phyloP scores from a whole-genome alignment of 2,797 vertebrate genomes.

The Hozukius guyotensis region DNA sequence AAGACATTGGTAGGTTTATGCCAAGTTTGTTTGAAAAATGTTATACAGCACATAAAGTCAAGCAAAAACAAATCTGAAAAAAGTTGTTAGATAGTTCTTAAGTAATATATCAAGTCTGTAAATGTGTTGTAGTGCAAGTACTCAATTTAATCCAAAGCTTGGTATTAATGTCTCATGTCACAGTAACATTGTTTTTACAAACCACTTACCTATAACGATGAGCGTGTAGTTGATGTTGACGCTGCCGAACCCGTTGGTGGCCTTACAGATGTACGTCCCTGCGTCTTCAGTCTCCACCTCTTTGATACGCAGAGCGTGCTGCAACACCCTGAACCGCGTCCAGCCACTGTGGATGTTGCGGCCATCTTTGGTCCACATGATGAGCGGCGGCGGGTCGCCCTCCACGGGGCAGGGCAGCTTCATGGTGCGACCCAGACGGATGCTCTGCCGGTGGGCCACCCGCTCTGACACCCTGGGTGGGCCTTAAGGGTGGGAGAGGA shows the following conservation, averaged over 20 bases:
- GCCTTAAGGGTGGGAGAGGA: constrained; percentile 74
- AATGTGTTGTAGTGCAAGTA: background rate
- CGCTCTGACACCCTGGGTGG: constrained; percentile 92
- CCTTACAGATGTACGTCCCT: constrained; percentile 95
- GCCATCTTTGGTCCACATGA: constrained; percentile 87
- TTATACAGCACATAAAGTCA: too few species aligned
- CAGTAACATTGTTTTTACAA: background rate
- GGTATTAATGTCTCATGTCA: background rate
- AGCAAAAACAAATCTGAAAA: background rate
- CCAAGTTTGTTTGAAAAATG: background rate
- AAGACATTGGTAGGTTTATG: accelerated
- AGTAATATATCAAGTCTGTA: background rate
- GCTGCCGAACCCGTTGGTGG: constrained; percentile 97
- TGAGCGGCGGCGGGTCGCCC: constrained; percentile 84
- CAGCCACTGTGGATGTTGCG: constrained; percentile 94
- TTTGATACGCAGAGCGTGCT: constrained; percentile 92
- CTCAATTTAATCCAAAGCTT: background rate
- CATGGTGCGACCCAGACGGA: constrained; percentile 83
- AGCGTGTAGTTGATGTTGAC: constrained; percentile 97
- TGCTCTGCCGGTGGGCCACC: constrained; percentile 89
- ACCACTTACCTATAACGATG: constrained; percentile 91
- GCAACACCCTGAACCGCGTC: constrained; percentile 91
- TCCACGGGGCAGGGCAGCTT: constrained; percentile 85
- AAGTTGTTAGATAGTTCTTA: background rate
- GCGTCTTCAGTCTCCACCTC: constrained; percentile 93